Conservation (phyloP, 2,888 invertebrate species). For the Athetis lepigone region DNA sequence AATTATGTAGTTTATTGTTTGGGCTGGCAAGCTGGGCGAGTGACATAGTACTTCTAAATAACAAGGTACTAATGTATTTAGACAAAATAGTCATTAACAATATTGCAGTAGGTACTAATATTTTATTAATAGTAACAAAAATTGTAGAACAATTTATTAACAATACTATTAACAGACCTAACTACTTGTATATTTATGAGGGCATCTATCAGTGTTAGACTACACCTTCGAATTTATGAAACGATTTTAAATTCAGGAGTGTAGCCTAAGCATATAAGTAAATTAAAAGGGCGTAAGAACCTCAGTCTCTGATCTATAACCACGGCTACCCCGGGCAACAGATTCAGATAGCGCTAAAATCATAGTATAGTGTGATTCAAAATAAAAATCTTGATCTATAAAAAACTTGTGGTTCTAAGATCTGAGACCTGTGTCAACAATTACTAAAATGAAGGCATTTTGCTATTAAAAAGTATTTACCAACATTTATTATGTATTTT, state of each 20-base stretch:
- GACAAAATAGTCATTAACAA: slow-evolving; percentile 13
- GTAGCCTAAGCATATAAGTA: not conserved
- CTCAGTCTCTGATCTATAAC: too few relatives aligned
- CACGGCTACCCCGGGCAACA: too few relatives aligned
- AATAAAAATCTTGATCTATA: too few relatives aligned
- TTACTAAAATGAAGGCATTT: too few relatives aligned
- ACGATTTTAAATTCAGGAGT: not conserved
- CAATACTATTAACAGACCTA: not conserved
- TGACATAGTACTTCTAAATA: slow-evolving; percentile 35
- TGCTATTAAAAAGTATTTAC: too few relatives aligned
- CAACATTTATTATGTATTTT: too few relatives aligned
- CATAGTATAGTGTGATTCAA: too few relatives aligned
- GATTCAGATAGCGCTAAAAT: too few relatives aligned
- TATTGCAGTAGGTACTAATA: slow-evolving; percentile 10
- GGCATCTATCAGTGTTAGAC: not conserved
- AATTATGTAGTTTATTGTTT: slow-evolving; percentile 65
- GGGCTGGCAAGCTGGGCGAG: slow-evolving; percentile 57
- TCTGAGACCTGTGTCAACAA: too few relatives aligned
- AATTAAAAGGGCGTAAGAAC: not conserved
- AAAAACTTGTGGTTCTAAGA: too few relatives aligned
- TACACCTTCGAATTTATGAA: not conserved
- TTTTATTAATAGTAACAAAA: slow-evolving; percentile 14
- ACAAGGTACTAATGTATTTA: slow-evolving; percentile 36
- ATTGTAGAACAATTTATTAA: slow-evolving; percentile 16
- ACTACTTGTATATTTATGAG: not conserved